Evolutionary conservation across 1,140 invertebrate genomes (phyloP), one percentile per base, ranked within the genome.

Genomic region (Episyrphus balteatus): DNA sequence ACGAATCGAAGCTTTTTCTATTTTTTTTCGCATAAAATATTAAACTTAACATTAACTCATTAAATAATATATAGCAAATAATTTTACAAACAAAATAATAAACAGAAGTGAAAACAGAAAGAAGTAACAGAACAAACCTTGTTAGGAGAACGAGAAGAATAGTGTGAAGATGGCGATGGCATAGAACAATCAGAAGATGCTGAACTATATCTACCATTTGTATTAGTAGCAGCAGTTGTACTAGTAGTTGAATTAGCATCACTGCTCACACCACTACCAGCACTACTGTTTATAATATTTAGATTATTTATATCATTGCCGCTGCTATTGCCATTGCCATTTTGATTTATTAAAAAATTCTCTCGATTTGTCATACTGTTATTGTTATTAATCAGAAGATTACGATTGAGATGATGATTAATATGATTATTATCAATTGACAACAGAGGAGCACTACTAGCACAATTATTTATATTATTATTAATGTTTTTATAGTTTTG

Each of bases 101-200:
- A 43, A n/a, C 19, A 31, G 26, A 13, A 43, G 5, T 15, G 26
- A 15, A 26, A 43, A 43, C 19, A 43, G n/a, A 7, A 26, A 30
- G 17, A 14, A 15, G 14, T n/a, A 31, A 32, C 7, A 44, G 42
- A 44, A 66, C 62, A 66, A 66, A 66, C 62, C 62, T 66, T 66
- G 66, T 66, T 66, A 66, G 63, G 61, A 66, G 63, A 66, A 66
- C 63, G 61, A 66, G 63, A 66, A 64, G 61, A 60, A 64, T 64
- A 62, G 59, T 66, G 63, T 62, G 58, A 64, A 66, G 62, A 63
- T 65, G 61, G 62, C 62, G 63, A 66, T 66, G 63, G 56, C 61
- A 66, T 66, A 66, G 63, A 66, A 51, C 63, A 66, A 66, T 66
- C 63, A 66, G 63, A 66, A 62, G 63, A 62, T 61, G 61, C 59